Base-by-base conservation (phyloP, 2,888 invertebrate genomes). In the Cerceris rybyensis region DNA sequence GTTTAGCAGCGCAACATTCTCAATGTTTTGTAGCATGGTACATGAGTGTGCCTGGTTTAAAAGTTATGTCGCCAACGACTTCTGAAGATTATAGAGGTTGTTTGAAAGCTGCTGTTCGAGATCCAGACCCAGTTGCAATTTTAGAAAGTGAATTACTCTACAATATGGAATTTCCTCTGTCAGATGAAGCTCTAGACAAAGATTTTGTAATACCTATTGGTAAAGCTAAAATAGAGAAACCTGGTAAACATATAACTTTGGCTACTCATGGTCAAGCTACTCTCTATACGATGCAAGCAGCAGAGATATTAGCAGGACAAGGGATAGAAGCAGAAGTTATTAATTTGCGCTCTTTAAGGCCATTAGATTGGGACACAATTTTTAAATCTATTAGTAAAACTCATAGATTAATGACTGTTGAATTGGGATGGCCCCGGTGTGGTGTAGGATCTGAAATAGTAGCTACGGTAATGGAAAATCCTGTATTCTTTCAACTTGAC, bases 1-100 rank as follows among this genome's bases (percentile, higher is more conserved):
- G 95, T 50, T 94, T 95, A 8, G 95, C 93, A 6, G 95, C 95
- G 57, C 95, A 95, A 88, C 95, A 95, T 88, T 95, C 95, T 11
- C 95, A 96, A 89, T 95, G 95, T 89, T 96, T 93, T 89, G 95
- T 93, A 16, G 93, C 95, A 7, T 95, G 95, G 95, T 95, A 94
- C 87, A 93, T 94, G 70, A 94, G 94, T 83, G 94, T 94, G 83
- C 95, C 95, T 16, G 95, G 95, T 11, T 92, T 96, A 17, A 95
- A 95, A 91, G 94, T 94, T 60, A 46, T 83, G 57, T 93, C 95
- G 11, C 95, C 95, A 0, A 95, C 94, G 87, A 93, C 93, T 41
- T 90, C 94, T 0, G 95, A 95, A 89, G 95, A 96, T 90, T 93
- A 93, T 75, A 93, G 93, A 88, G 95, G 95, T 28, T 91, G 95